phyloP scores from a whole-genome alignment of 2,113 vertebrate species.

The Varanus salvator region DNA sequence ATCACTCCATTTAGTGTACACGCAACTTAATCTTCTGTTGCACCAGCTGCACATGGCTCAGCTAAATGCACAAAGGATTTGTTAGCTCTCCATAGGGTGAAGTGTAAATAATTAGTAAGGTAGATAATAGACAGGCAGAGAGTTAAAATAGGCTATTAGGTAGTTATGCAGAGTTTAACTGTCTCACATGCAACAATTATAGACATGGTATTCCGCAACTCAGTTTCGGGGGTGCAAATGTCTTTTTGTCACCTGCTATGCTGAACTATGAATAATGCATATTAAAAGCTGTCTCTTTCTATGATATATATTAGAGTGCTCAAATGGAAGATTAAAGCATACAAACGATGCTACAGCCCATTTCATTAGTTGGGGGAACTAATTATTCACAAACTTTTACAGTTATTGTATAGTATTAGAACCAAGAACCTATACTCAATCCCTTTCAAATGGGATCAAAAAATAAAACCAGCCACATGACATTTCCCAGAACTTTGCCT shows the following conservation, averaged over 20 bases:
- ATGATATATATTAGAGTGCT: neutral
- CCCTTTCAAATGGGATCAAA: neutral
- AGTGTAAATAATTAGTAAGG: slow-evolving; percentile 49
- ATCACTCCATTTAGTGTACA: slow-evolving; percentile 69
- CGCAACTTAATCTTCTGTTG: slow-evolving; percentile 75
- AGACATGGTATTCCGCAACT: neutral
- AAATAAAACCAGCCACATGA: neutral
- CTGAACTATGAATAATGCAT: neutral
- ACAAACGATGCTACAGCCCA: neutral
- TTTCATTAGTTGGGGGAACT: neutral
- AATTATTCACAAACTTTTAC: neutral
- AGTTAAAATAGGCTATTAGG: slow-evolving; percentile 17
- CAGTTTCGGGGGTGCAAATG: neutral
- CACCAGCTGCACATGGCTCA: slow-evolving; percentile 61
- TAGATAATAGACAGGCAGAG: slow-evolving; percentile 41
- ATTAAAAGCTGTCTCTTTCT: neutral
- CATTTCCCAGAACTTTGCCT: neutral
- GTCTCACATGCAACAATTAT: neutral
- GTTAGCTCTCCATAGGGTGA: slow-evolving; percentile 24
- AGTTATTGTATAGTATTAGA: neutral
- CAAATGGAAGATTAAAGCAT: neutral
- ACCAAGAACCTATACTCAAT: too few species aligned
- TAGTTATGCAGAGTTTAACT: slow-evolving; percentile 28
- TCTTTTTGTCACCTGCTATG: slow-evolving; percentile 22
- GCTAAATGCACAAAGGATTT: slow-evolving; percentile 30